These are phyloP conservation scores for Promerops cafer DNA, from an alignment of 2,113 vertebrate genomes.

Conservation along the genomic window DNA sequence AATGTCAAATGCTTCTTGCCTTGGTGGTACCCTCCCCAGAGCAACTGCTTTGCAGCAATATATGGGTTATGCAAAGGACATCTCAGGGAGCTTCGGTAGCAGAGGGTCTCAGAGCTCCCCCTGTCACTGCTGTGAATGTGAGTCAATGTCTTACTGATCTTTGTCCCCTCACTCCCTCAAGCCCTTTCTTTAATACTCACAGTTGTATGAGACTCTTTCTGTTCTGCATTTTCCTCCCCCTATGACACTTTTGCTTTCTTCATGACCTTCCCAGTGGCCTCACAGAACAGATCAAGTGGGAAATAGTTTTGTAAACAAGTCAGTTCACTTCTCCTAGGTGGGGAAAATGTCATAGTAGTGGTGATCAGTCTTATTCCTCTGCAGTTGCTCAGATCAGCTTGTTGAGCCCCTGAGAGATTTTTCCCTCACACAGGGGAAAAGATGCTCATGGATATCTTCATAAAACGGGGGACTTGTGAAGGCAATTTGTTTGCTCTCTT, in stretches of 20 bases:
- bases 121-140: neutral
- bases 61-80: neutral
- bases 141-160: neutral
- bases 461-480: neutral
- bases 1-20: neutral
- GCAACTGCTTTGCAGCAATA: neutral
- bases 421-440: neutral
- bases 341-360: neutral
- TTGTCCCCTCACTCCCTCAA: neutral
- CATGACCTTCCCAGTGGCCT: neutral
- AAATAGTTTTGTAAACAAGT: neutral
- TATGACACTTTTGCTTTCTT: neutral
- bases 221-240: neutral
- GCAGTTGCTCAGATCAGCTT: neutral
- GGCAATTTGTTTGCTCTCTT: neutral
- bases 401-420: neutral
- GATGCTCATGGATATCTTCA: neutral
- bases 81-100: neutral
- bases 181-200: neutral
- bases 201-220: neutral
- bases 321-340: neutral
- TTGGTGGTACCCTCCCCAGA: neutral
- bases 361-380: neutral
- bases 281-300: neutral
- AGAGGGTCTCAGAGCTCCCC: neutral